Evolutionary conservation across 2,888 invertebrate genomes (phyloP).

Genomic region (Diplazon laetatorius): DNA sequence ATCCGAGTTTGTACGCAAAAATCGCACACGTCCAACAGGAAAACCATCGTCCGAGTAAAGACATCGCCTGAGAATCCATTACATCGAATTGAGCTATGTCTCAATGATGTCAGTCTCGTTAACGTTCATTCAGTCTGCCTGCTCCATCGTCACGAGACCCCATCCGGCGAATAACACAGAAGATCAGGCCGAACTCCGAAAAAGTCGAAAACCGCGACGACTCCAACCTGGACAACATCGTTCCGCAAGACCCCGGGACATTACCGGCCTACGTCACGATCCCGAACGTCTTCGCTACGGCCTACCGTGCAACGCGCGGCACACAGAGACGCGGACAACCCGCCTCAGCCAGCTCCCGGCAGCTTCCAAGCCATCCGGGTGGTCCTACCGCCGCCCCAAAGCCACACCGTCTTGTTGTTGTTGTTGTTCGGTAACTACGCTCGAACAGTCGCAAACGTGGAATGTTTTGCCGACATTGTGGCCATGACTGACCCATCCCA

Average conservation of each 20-base stretch:
- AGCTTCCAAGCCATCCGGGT: conserved; percentile 54
- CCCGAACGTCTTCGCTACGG: not conserved
- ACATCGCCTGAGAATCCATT: no score
- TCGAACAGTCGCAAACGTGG: conserved; percentile 57
- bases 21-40: no score
- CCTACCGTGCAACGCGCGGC: conserved; percentile 3
- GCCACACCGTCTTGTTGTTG: no score
- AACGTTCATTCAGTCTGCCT: conserved; percentile 53
- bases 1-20: no score
- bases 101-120: conserved; percentile 62
- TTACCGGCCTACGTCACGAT: conserved; percentile 42
- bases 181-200: conserved; percentile 56
- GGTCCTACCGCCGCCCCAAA: conserved; percentile 51
- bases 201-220: conserved; percentile 38
- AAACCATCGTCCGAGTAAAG: no score
- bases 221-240: conserved; percentile 67
- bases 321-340: conserved; percentile 31
- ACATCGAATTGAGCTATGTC: conserved; percentile 39
- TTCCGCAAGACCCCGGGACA: conserved; percentile 49
- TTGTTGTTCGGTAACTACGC: conserved; percentile 18
- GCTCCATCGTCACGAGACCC: conserved; percentile 44
- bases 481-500: conserved; percentile 12
- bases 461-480: conserved; percentile 64
- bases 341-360: not conserved
- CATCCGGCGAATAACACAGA: conserved; percentile 37